Evolutionary conservation across 2,888 invertebrate genomes (phyloP), one percentile per base, ranked within the genome.

Genomic region (Cataglyphis altisquamis): DNA sequence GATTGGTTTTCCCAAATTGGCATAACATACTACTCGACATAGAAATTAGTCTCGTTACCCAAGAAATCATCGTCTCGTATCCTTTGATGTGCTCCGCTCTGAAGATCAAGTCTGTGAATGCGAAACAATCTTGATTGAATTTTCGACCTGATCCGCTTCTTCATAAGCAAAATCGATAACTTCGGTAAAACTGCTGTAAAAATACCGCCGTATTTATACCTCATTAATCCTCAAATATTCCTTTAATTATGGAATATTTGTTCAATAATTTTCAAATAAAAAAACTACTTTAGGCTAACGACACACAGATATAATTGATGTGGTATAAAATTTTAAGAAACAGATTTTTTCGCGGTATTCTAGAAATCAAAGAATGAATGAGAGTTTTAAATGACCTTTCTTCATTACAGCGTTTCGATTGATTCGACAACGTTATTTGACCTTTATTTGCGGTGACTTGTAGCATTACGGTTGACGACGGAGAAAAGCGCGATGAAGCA

Each of bases 1-100:
- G 80, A 82, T 85, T 77, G 77, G 55, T 57, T 77, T 83, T 74
- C 41, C 41, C 18, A 74, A 70, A 83, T 86, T 84, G 72, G 73
- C 74, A 60, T 63, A 21, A 21, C n/a, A 48, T 52, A n/a, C 66
- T 81, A 75, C 73, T 72, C 83, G 75, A 88, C 83, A 85, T 74
- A 81, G 84, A 84, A 86, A 88, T 85, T 84, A 75, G 64, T 62
- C 74, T 48, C 70, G 74, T 85, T 84, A 82, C 82, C 60, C 67
- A 74, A 25, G 62, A 75, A 74, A 87, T 55, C 57, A 73, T 66
- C 74, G 70, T 64, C 25, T 21, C 60, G 6, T 25, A 8, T 41
- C 62, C 62, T 78, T 70, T 78, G 78, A 70, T 25, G 70, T 25
- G 8, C 12, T n/a, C 6, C 45, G 32, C 52, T 80, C 48, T 72